These are phyloP conservation scores for Drosophila albomicans DNA, from an alignment of 1,140 invertebrate species.

Conservation along the genomic window DNA sequence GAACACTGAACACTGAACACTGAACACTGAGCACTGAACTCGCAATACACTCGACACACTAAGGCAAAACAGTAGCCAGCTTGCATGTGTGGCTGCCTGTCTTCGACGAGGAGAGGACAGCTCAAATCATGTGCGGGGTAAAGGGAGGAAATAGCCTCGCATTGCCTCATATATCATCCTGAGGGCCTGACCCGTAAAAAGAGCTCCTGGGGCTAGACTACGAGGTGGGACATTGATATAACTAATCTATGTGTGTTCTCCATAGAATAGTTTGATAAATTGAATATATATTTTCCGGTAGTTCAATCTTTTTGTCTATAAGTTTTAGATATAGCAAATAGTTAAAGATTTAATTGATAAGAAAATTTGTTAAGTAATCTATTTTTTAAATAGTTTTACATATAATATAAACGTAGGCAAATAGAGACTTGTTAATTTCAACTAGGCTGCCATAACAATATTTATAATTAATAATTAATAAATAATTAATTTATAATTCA, in stretches of 20 bases:
- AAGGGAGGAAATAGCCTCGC: conserved; percentile 11
- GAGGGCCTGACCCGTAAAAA: conserved; percentile 13
- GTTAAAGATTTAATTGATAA: no score
- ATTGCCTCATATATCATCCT: conserved; percentile 60
- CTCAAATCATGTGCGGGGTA: neutral
- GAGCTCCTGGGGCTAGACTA: conserved; percentile 1
- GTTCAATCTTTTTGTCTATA: no score
- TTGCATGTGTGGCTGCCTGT: conserved; percentile 55
- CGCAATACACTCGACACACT: conserved; percentile 27
- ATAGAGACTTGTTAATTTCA: no score
- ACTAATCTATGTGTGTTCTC: neutral
- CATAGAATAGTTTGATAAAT: no score
- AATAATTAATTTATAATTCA: no score
- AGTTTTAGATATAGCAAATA: no score
- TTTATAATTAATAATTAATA: no score
- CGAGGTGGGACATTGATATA: conserved; percentile 17
- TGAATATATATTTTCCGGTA: no score
- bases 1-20: neutral
- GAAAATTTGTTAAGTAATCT: no score
- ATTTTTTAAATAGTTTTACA: no score
- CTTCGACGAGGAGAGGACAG: neutral
- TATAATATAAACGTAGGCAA: no score
- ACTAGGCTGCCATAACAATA: no score
- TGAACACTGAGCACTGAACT: conserved; percentile 11
- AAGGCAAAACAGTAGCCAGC: conserved; percentile 58